Conservation (phyloP, 2,113 vertebrate genomes). For the Manacus vitellinus region DNA sequence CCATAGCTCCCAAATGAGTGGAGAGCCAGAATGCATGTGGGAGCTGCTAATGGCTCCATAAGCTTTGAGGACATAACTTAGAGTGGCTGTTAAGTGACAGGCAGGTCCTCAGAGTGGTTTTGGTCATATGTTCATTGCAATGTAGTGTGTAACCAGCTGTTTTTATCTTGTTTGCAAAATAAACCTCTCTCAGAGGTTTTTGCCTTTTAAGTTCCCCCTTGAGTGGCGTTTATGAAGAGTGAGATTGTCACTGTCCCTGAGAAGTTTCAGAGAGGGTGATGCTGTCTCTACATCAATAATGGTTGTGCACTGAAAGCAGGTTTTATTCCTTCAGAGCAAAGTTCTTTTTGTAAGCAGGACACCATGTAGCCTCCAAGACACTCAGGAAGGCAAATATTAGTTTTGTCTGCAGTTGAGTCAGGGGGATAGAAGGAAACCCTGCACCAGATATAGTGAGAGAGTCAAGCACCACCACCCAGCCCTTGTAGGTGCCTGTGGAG, state of each 20-base stretch:
- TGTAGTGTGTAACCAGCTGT: not conserved
- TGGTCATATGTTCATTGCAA: not conserved
- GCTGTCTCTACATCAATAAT: not conserved
- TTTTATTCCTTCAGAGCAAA: not conserved
- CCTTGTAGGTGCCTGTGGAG: not conserved
- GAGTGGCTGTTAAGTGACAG: not conserved
- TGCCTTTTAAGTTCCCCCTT: not conserved
- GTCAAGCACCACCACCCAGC: not conserved
- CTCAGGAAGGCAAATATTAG: not conserved
- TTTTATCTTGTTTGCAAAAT: not conserved
- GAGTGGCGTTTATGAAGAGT: not conserved
- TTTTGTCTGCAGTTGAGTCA: not conserved
- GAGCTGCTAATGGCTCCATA: not conserved
- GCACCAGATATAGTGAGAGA: not conserved
- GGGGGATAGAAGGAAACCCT: not conserved
- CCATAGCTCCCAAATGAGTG: not conserved
- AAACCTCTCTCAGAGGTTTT: not conserved
- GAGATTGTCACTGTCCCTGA: not conserved
- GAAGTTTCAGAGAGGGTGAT: not conserved
- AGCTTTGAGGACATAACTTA: not conserved
- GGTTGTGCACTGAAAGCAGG: not conserved
- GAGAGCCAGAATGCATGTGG: fast-evolving
- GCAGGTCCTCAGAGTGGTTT: not conserved
- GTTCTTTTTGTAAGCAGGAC: not conserved
- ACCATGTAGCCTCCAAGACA: not conserved